Evolutionary conservation across 2,797 vertebrate genomes (phyloP), one percentile per base, ranked within the genome.

Genomic region (Ceyx erithaca): DNA sequence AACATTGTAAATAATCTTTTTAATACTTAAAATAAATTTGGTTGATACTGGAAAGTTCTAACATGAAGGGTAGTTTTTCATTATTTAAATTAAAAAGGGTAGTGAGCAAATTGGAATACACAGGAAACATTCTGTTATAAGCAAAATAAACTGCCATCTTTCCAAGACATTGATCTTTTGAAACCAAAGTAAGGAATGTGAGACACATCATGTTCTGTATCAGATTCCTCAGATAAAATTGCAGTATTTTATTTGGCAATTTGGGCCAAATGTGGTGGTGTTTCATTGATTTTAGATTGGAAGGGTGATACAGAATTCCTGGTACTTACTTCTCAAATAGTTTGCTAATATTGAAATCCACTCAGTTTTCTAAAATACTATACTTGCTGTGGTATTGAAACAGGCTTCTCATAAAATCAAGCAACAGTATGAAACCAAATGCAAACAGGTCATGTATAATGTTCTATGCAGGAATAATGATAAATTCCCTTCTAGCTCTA

Each of bases 391-490:
- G 87, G 90, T 97, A 95, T 96, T 95, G 95, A 93, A 95, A 90
- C 97, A 97, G 98, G 97, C 98, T 97, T 98, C 94, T 96, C 97
- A 97, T 97, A 98, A 97, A 97, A 96, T 92, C 98, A 98, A 97
- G 98, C 98, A 89, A 98, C 98, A 98, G 92, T 98, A 80, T 98
- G 95, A 99, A 99, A 99, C 99, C 99, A 99, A 99, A 99, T 98
- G 98, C 98, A 98, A 98, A 98, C 97, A 98, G 97, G 97, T 97
- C 97, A 94, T 98, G 98, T 98, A 98, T 98, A 98, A 97, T 98
- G 98, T 98, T 99, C 98, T 99, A 99, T 99, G 98, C 99, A 99
- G 99, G 98, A 96, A 99, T 98, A 98, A 98, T 98, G 98, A 98
- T 97, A 98, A 98, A 98, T 98, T 98, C 98, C 98, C 98, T 98